Evolutionary conservation across 2,113 vertebrate species (phyloP), one percentile per base, ranked within the genome.

Genomic region (Istiophorus platypterus): DNA sequence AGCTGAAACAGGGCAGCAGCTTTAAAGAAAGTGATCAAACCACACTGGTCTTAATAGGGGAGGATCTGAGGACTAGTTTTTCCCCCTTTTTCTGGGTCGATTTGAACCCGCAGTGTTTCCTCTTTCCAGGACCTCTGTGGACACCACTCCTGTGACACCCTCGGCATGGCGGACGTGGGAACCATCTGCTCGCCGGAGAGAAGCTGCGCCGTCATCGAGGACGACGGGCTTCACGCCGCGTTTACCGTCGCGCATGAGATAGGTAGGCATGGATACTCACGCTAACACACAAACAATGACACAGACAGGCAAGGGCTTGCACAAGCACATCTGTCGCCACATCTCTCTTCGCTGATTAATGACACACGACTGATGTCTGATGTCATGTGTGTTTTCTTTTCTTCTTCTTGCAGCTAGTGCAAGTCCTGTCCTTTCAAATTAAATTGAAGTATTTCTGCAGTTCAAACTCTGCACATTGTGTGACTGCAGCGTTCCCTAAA

Each of bases 121-220:
- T 0, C 76, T 92, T 72, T 76, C 15, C 94, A 99, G 98, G 98
- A 99, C 95, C 96, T 99, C 89, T 99, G 98, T 80, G 98, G 98
- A 82, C 97, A 99, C 92, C 98, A 99, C 95, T 99, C 97, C 75
- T 99, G 98, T 34, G 98, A 99, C 94, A 99, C 98, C 70, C 96
- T 99, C 93, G 98, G 98, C 92, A 99, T 99, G 98, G 98, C 98
- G 70, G 98, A 99, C 89, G 98, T 99, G 72, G 98, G 98, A 82
- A 99, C 98, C 91, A 96, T 99, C 95, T 99, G 98, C 93, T 96
- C 97, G 72, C 97, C 97, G 0, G 97, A 99, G 95, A 96, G 98
- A 92, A 99, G 98, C 97, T 99, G 98, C 74, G 98, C 98, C 0
- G 97, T 99, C 93, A 99, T 99, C 84, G 98, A 99, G 91, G 98